Evolutionary conservation across 2,797 vertebrate genomes (phyloP), one percentile per base, ranked within the genome.

Genomic region (Paramormyrops hopkinsi): DNA sequence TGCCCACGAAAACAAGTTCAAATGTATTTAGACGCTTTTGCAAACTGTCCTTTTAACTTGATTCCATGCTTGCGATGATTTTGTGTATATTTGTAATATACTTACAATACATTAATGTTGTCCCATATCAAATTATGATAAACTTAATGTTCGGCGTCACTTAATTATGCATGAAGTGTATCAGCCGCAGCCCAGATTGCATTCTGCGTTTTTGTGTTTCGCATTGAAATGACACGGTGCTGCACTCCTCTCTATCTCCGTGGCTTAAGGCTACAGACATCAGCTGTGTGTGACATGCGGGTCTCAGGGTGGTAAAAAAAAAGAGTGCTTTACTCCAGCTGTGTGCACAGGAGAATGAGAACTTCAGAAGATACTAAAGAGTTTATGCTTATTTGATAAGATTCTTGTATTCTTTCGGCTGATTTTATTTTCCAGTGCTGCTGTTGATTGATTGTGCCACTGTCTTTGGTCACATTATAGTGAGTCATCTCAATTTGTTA

Each of bases 81-180:
- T 79, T 79, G 25, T 44, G 33, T 79, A 79, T n/a, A 41, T 79
- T 79, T 44, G 73, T 79, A 79, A 44, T 79, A 44, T n/a, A 3
- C 37, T 44, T 44, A 44, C 37, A 19, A 79, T 79, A 44, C 73
- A 79, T 79, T 79, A 79, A 79, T 79, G 73, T 79, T 44, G 73
- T 44, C 73, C 33, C 37, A n/a, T 79, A 79, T 44, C 73, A 79
- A n/a, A 44, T 79, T 41, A 17, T 19, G 33, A 17, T 41, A 19
- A 79, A 79, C 73, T 79, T 79, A 79, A 79, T 79, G 73, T 79
- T 79, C 73, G 37, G 73, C 17, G 17, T 79, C 37, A 44, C 33
- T 79, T 79, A 79, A 79, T 79, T 79, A 79, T 79, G 73, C 73
- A 79, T 79, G 73, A 79, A 79, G 73, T 19, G 12, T n/a, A 79